Evolutionary conservation across 2,888 invertebrate species (phyloP).

Genomic region (Empis stercorea): DNA sequence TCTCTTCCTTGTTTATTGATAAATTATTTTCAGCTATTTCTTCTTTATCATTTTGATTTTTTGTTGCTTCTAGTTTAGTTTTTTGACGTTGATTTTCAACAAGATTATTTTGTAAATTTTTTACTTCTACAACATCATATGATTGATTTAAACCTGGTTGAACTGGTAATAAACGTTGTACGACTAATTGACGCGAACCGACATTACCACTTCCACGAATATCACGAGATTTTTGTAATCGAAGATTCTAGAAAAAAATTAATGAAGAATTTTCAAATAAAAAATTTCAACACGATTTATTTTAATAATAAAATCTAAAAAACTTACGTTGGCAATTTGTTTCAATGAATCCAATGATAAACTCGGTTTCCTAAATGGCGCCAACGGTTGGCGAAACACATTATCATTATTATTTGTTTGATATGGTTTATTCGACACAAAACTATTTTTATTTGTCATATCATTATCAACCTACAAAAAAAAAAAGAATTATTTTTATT

Average conservation of each 20-base stretch:
- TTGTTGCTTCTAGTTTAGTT: no score
- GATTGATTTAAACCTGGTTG: slow-evolving; percentile 38
- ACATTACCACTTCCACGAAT: slow-evolving; percentile 6
- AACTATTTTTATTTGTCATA: slow-evolving; percentile 14
- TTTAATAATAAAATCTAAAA: no score
- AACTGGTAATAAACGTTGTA: slow-evolving; percentile 59
- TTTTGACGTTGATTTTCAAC: no score
- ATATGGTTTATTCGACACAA: slow-evolving; percentile 23
- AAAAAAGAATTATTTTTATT: not conserved
- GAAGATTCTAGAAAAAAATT: slow-evolving; percentile 20
- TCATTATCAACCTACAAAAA: not conserved
- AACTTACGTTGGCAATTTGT: slow-evolving; percentile 13
- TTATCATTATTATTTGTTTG: slow-evolving; percentile 12
- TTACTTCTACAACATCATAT: slow-evolving; percentile 23
- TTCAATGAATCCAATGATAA: slow-evolving; percentile 26
- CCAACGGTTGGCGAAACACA: slow-evolving; percentile 25
- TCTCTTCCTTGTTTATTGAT: no score
- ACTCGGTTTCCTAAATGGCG: slow-evolving; percentile 26
- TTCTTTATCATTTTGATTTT: no score
- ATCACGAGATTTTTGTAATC: slow-evolving; percentile 20
- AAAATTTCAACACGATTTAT: no score
- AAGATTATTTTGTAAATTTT: slow-evolving; percentile 21
- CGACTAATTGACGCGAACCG: slow-evolving; percentile 46
- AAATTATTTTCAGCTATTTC: no score
- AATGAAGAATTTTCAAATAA: no score